phyloP scores from a whole-genome alignment of 1,140 invertebrate genomes.

The Danaus melanippus region DNA sequence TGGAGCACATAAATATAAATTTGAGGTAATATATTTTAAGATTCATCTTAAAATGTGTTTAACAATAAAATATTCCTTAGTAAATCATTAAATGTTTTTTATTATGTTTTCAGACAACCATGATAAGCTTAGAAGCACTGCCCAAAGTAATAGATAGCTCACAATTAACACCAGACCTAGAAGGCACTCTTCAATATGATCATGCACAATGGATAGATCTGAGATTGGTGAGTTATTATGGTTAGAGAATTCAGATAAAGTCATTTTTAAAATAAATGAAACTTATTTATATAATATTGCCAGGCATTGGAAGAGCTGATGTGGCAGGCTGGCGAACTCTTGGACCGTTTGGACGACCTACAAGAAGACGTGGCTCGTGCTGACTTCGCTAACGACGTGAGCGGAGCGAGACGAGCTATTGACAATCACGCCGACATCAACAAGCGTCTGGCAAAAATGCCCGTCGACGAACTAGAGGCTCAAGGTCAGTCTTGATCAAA shows the following conservation, averaged over 20 bases:
- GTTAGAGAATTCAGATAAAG: constrained; percentile 2
- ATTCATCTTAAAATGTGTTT: neutral
- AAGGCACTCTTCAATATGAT: constrained; percentile 94
- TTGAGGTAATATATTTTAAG: constrained; percentile 82
- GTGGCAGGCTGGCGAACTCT: constrained; percentile 93
- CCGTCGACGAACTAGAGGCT: constrained; percentile 92
- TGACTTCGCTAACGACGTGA: constrained; percentile 94
- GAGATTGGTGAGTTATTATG: constrained; percentile 74
- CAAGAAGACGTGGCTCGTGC: constrained; percentile 92
- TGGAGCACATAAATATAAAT: constrained; percentile 98
- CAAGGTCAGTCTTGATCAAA: constrained; percentile 63
- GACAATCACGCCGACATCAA: constrained; percentile 96
- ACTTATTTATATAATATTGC: no score
- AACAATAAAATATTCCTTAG: neutral
- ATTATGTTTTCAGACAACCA: constrained; percentile 85
- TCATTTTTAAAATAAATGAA: no score
- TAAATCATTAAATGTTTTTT: constrained; percentile 15
- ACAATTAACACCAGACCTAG: constrained; percentile 94
- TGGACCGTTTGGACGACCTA: constrained; percentile 92
- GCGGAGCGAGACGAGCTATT: constrained; percentile 89
- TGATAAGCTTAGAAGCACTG: constrained; percentile 95
- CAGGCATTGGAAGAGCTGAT: constrained; percentile 93
- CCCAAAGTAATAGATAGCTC: constrained; percentile 92
- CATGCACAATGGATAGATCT: constrained; percentile 97
- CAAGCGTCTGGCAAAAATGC: constrained; percentile 93